A percentile compares a stretch with the other conserved stretches of the same genome.
Conservation (phyloP, 2,113 vertebrate species). For the Aplodontia rufa region DNA sequence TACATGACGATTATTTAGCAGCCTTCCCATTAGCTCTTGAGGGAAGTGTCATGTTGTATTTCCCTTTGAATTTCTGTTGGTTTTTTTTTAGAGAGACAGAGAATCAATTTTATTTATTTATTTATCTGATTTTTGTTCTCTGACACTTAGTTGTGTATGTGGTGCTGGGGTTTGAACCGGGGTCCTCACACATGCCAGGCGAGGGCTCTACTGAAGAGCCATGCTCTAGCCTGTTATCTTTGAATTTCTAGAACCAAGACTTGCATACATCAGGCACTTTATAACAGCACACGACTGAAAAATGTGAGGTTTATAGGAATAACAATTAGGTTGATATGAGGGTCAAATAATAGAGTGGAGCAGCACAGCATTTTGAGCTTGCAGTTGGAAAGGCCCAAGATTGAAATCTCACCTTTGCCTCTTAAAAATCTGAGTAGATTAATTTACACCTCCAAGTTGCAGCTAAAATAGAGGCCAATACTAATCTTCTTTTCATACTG, state of each 20-base stretch:
- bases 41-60: neutral
- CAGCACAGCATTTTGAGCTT: conserved; percentile 24
- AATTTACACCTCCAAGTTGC: neutral
- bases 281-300: neutral
- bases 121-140: too few species aligned
- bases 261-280: neutral
- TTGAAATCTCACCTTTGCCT: conserved; percentile 9
- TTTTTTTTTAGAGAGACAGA: too few species aligned
- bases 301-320: neutral
- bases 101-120: too few species aligned
- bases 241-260: conserved; percentile 18
- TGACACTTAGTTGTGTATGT: too few species aligned
- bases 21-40: neutral
- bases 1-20: neutral
- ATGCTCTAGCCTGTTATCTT: too few species aligned
- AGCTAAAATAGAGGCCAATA: neutral
- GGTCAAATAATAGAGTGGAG: neutral
- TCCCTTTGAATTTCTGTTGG: conserved; percentile 19
- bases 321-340: neutral
- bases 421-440: neutral
- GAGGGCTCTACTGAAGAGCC: too few species aligned
- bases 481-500: neutral
- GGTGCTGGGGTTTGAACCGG: too few species aligned
- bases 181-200: too few species aligned
- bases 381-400: conserved; percentile 2